Evolutionary conservation across 2,113 vertebrate species (phyloP).

Genomic region (Antigone vipio): DNA sequence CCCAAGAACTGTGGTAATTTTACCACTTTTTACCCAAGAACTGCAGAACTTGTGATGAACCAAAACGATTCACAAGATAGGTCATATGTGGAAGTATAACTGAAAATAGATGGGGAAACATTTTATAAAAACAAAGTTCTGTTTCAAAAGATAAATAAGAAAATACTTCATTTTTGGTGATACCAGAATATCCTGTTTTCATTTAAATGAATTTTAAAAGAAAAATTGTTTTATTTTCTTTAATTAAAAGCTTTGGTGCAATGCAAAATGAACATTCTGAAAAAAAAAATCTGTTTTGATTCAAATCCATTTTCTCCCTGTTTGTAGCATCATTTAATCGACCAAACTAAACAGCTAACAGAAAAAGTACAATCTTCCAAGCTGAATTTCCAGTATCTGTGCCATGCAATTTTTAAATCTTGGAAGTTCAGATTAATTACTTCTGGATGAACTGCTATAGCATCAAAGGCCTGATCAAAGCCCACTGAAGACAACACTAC

Average conservation of each 20-base stretch:
- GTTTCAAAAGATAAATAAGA: background rate
- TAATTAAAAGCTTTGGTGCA: background rate
- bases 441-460: conserved; percentile 33
- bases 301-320: background rate
- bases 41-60: background rate
- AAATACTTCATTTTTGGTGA: background rate
- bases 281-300: background rate
- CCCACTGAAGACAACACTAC: conserved; percentile 28
- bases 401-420: background rate
- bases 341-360: background rate
- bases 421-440: background rate
- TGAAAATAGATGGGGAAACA: background rate
- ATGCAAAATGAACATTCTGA: background rate
- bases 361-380: background rate
- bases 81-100: background rate
- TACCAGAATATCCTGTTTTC: background rate
- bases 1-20: background rate
- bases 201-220: background rate
- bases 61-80: background rate
- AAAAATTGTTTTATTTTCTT: background rate
- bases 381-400: background rate
- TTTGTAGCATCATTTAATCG: background rate
- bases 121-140: background rate
- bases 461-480: conserved; percentile 60
- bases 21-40: background rate